Percentiles rank a stretch among this genome's conserved stretches.
Conservation (phyloP, 2,113 vertebrate genomes). For the Dasyornis broadbenti region DNA sequence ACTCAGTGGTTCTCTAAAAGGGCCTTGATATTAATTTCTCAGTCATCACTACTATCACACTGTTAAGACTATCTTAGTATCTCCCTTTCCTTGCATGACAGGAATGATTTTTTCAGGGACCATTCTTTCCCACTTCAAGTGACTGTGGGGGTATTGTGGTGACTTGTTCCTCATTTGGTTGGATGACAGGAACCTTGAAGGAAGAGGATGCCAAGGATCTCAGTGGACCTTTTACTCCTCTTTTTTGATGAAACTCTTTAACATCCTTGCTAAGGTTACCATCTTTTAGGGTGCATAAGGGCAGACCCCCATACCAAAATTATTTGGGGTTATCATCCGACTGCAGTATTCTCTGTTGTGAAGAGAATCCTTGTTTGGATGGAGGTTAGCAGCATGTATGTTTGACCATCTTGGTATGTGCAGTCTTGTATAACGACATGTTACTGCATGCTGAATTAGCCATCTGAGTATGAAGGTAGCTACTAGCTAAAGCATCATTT, state of each 20-base stretch:
- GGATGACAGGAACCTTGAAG: neutral
- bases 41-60: neutral
- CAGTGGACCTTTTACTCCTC: neutral
- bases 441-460: neutral
- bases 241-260: neutral
- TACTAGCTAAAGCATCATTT: neutral
- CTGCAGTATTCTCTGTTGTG: neutral
- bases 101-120: neutral
- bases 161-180: neutral
- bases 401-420: neutral
- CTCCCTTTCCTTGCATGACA: neutral
- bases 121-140: neutral
- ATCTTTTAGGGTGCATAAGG: neutral
- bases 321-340: neutral
- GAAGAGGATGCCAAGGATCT: neutral
- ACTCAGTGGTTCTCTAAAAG: neutral
- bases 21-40: neutral
- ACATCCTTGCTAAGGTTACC: neutral
- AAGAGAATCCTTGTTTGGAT: neutral
- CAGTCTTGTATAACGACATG: neutral
- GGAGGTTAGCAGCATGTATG: rapidly evolving
- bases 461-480: neutral
- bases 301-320: neutral
- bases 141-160: neutral
- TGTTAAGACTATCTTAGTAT: neutral